phyloP scores from a whole-genome alignment of 2,797 vertebrate genomes.

The Microtus obscurus region DNA sequence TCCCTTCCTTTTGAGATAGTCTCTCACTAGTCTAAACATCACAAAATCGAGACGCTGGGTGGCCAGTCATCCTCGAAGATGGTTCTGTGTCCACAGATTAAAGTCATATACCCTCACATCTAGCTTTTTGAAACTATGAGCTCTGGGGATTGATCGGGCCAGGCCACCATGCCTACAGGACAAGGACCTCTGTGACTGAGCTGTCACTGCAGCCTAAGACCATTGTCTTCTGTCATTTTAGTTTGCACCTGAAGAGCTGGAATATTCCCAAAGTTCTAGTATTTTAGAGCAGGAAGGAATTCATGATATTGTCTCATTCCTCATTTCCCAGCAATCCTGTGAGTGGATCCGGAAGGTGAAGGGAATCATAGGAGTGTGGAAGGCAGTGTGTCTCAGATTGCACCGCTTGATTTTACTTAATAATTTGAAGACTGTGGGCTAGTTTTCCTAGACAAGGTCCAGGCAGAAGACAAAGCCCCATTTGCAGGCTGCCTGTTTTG shows the following conservation, averaged over 20 bases:
- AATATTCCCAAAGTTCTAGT: not conserved
- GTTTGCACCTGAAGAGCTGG: not conserved
- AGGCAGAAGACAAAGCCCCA: not conserved
- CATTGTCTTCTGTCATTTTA: slow-evolving; percentile 1
- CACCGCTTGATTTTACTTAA: not conserved
- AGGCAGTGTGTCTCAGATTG: not conserved
- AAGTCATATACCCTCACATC: not conserved
- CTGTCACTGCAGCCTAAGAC: not conserved
- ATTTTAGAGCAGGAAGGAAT: not conserved
- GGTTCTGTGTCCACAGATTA: not conserved
- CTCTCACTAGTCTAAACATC: not conserved
- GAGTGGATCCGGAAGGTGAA: not conserved
- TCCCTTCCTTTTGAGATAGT: not conserved
- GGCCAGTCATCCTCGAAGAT: not conserved
- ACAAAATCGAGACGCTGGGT: too few species aligned
- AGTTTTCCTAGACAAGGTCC: not conserved
- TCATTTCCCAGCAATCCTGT: not conserved
- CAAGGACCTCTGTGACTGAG: not conserved
- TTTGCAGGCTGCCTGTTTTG: not conserved
- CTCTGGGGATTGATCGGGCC: not conserved
- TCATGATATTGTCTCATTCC: not conserved
- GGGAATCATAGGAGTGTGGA: not conserved
- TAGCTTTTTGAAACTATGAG: not conserved
- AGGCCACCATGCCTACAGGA: not conserved
- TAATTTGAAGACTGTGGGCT: slow-evolving; percentile 4